Percentiles rank a stretch among this genome's conserved stretches.
These are phyloP conservation scores for Rhineura floridana DNA, from an alignment of 2,113 vertebrate genomes.

Conservation along the genomic window DNA sequence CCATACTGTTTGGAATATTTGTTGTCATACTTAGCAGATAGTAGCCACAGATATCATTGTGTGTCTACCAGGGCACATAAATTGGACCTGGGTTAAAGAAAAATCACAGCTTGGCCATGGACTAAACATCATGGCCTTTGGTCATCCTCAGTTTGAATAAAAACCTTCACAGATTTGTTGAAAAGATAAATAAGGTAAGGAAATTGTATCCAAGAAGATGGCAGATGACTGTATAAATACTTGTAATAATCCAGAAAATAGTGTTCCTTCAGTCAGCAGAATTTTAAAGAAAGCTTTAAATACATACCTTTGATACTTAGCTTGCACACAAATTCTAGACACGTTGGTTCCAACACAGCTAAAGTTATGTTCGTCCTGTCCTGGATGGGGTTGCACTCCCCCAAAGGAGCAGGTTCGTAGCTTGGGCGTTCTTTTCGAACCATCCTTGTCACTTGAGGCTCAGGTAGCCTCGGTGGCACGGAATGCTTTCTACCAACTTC, in stretches of 20 bases:
- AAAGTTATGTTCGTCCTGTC: too few species aligned
- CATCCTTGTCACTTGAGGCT: too few species aligned
- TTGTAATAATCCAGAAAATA: not conserved
- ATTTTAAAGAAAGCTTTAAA: not conserved
- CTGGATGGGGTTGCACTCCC: too few species aligned
- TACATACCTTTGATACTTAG: not conserved
- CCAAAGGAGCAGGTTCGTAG: too few species aligned
- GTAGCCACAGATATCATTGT: constrained; percentile 12
- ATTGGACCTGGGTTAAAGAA: not conserved
- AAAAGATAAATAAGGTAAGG: not conserved
- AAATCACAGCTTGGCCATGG: not conserved
- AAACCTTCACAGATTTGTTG: not conserved
- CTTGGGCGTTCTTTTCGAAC: too few species aligned
- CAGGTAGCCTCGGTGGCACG: too few species aligned
- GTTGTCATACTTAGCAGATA: constrained; percentile 35
- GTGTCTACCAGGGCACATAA: not conserved
- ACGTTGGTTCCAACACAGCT: not conserved
- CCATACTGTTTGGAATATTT: constrained; percentile 59
- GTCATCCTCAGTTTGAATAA: not conserved
- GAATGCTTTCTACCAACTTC: too few species aligned
- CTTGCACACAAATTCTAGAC: not conserved
- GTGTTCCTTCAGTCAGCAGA: not conserved
- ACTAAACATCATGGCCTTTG: not conserved
- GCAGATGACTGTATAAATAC: not conserved
- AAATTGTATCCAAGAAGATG: not conserved